Evolutionary conservation across 2,888 invertebrate genomes (phyloP), one percentile per base, ranked within the genome.

Genomic region (Calliphora vomitoria): DNA sequence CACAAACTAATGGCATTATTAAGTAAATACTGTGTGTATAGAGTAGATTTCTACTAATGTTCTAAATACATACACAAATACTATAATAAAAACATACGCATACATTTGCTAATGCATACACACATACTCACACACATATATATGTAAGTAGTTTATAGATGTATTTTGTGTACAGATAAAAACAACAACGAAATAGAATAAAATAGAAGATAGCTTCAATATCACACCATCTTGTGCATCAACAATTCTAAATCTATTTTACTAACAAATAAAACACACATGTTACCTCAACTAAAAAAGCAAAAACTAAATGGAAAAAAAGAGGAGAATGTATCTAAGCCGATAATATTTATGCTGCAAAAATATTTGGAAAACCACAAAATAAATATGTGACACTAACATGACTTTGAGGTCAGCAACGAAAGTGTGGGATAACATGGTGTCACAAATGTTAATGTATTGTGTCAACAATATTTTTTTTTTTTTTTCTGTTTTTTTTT

Each of bases 331-430:
- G n/a, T 41, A 76, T 81, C 44, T 78, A 84, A 84, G 83, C 84
- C 82, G 78, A 84, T 85, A 84, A 85, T 87, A 82, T 87, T 71
- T 83, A 62, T 82, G 74, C 11, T 82, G 50, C n/a, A 82, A 79
- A 87, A 79, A 53, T 85, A 44, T 87, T 85, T 74, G 62, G 72
- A 74, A 87, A 87, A 79, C 87, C 87, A 87, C 87, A 87, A 87
- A 87, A 87, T 79, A 87, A 85, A 87, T 84, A 85, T 85, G 78
- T 87, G 87, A 87, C 87, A 87, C 84, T 62, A 62, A 82, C 74
- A 87, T 79, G 87, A 82, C 87, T 75, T 58, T 82, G 82, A 72
- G 87, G 87, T 87, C 87, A 87, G 38, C 44, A 72, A 44, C 60
- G 78, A 64, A 72, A 55, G 71, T 55, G 76, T 66, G 50, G 60